These are phyloP conservation scores for Philereme vetulata DNA, from an alignment of 2,888 invertebrate genomes.

Conservation along the genomic window DNA sequence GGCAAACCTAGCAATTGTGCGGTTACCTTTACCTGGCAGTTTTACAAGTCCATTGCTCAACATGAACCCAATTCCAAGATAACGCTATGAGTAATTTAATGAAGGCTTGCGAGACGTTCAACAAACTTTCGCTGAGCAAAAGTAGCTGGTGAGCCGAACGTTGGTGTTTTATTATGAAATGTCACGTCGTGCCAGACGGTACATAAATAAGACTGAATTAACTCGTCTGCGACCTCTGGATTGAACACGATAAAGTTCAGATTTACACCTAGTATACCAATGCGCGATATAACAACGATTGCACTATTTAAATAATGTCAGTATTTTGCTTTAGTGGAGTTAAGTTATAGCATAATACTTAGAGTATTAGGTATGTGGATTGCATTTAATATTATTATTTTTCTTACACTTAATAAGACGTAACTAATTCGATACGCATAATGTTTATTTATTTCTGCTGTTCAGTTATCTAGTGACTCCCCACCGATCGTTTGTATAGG, in stretches of 20 bases:
- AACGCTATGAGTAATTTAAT: constrained; percentile 41
- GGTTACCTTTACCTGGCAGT: background rate
- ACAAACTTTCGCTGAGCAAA: constrained; percentile 63
- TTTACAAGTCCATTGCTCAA: constrained; percentile 9
- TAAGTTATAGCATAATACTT: too few species aligned
- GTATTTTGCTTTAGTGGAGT: too few species aligned
- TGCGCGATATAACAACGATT: constrained; percentile 17
- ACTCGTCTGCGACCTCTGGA: constrained; percentile 77
- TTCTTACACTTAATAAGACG: too few species aligned
- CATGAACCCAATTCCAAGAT: constrained; percentile 27
- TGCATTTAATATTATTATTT: too few species aligned
- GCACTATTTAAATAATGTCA: too few species aligned
- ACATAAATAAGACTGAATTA: constrained; percentile 80
- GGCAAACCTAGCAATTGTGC: background rate
- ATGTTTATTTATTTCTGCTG: too few species aligned
- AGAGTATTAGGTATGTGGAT: too few species aligned
- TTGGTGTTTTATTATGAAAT: constrained; percentile 77
- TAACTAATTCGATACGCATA: too few species aligned
- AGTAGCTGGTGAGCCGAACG: constrained; percentile 58
- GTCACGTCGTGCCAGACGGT: constrained; percentile 77
- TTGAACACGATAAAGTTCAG: constrained; percentile 61
- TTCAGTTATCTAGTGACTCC: too few species aligned
- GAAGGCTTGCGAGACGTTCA: constrained; percentile 63
- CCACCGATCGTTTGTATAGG: too few species aligned
- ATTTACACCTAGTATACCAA: constrained; percentile 56